Evolutionary conservation across 2,888 invertebrate species (phyloP), one percentile per base, ranked within the genome.

Genomic region (Nomada fabriciana): DNA sequence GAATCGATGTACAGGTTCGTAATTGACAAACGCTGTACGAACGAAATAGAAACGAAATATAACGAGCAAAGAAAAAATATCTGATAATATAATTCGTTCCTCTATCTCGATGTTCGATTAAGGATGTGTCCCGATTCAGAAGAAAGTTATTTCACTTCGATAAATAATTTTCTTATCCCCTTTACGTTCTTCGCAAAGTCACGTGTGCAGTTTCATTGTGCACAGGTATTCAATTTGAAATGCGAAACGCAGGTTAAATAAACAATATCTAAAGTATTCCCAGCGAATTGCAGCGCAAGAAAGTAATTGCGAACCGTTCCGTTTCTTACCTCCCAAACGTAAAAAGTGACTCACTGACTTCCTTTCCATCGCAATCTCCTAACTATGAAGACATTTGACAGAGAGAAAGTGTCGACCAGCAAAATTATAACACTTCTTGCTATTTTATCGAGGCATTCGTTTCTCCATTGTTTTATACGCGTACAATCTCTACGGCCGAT

Each of bases 391-490:
- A 72, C 47, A 80, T 80, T 79, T 55, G 47, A n/a, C 42, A 43
- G 60, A 20, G 80, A 68, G 80, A 80, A 80, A 80, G 80, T 72
- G 50, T 63, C 36, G 72, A 36, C 2, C 52, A 43, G 42, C 25
- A 52, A 59, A 60, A 70, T 60, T 15, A 29, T 55, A 47, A 20
- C 53, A 55, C 59, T 80, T 80, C 57, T 80, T 50, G 11, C 18
- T 15, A 36, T 29, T 42, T 5, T 11, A 29, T 52, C 36, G 65
- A 65, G 50, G n/a, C 18, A 23, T 60, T 67, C 53, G 13, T n/a
- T 73, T 47, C 9, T 68, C 5, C 29, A 23, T 18, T 13, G 18
- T 72, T 7, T 43, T 50, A 18, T n/a, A n/a, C 20, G 15, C 1
- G n/a, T n/a, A 9, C 2, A 15, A 36, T 29, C 15, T 23, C 2